A percentile compares a stretch with the other conserved stretches of the same genome.
Conservation (phyloP, 2,797 vertebrate genomes). For the Kryptopterus vitreolus region DNA sequence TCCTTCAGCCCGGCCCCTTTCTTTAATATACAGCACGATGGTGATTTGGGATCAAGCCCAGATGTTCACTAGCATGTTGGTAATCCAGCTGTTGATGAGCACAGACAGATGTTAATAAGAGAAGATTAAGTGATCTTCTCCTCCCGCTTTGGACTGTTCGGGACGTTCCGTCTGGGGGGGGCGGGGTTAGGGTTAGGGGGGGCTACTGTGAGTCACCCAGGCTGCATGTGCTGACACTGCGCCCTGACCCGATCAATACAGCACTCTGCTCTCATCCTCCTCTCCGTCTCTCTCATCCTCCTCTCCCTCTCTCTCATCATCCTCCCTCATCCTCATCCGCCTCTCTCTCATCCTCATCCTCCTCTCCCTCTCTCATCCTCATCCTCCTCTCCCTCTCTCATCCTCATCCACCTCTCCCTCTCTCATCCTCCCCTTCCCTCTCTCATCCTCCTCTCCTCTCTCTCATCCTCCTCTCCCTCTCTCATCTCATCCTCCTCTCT, state of each 20-base stretch:
- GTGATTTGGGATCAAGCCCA: slow-evolving; percentile 38
- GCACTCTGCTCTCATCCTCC: neutral
- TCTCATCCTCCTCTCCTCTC: too few species aligned
- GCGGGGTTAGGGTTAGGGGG: too few species aligned
- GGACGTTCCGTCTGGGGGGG: too few species aligned
- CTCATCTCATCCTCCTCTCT: too few species aligned
- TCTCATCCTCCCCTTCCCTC: too few species aligned
- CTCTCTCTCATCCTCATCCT: neutral
- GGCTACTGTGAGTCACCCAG: slow-evolving; percentile 41
- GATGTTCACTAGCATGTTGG: slow-evolving; percentile 15
- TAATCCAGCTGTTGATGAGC: slow-evolving; percentile 13
- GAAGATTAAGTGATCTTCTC: neutral
- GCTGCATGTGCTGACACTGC: slow-evolving; percentile 47
- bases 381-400: too few species aligned
- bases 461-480: too few species aligned
- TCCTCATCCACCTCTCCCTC: too few species aligned
- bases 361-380: neutral
- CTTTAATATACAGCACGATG: slow-evolving; percentile 8
- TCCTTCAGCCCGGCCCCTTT: neutral
- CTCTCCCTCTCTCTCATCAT: slow-evolving; percentile 37
- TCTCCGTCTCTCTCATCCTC: neutral
- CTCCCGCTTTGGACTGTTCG: too few species aligned
- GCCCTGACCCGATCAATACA: slow-evolving; percentile 47
- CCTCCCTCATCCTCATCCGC: slow-evolving; percentile 32
- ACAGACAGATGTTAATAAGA: slow-evolving; percentile 48